phyloP scores from a whole-genome alignment of 1,140 invertebrate genomes.

The Xylocopa sonorina region DNA sequence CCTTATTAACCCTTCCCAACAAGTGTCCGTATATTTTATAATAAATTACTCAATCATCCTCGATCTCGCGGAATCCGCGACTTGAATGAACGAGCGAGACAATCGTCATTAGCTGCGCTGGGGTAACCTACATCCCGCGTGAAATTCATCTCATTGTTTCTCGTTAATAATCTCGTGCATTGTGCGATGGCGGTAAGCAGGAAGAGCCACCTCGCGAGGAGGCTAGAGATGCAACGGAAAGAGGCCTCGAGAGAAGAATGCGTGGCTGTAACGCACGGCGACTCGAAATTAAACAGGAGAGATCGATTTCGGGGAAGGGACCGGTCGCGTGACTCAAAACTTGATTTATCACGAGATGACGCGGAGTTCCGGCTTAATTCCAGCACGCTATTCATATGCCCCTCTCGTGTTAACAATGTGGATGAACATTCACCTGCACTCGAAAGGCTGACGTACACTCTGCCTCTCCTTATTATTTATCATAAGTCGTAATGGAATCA shows the following conservation, averaged over 20 bases:
- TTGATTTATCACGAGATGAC: too few species aligned
- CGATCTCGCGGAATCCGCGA: not conserved
- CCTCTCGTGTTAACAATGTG: too few species aligned
- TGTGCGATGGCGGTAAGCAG: slow-evolving; percentile 22
- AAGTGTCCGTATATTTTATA: not conserved
- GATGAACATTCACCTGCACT: too few species aligned
- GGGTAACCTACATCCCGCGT: slow-evolving; percentile 25
- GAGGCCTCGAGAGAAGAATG: slow-evolving; percentile 29
- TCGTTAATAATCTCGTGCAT: slow-evolving; percentile 53
- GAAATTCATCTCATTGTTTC: slow-evolving; percentile 51
- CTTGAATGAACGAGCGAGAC: not conserved
- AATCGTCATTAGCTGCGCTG: not conserved
- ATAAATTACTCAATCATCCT: slow-evolving; percentile 4
- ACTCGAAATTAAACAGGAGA: not conserved
- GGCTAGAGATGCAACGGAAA: slow-evolving; percentile 5
- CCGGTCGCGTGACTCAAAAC: too few species aligned
- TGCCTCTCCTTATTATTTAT: too few species aligned
- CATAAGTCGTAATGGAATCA: too few species aligned
- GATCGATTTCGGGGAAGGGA: not conserved
- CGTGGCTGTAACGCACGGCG: not conserved
- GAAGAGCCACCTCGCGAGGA: not conserved
- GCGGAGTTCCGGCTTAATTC: too few species aligned
- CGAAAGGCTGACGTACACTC: too few species aligned
- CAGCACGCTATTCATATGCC: too few species aligned
- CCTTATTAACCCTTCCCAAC: too few species aligned